phyloP scores from a whole-genome alignment of 2,888 invertebrate species.

The Drosophila nigritarsus region DNA sequence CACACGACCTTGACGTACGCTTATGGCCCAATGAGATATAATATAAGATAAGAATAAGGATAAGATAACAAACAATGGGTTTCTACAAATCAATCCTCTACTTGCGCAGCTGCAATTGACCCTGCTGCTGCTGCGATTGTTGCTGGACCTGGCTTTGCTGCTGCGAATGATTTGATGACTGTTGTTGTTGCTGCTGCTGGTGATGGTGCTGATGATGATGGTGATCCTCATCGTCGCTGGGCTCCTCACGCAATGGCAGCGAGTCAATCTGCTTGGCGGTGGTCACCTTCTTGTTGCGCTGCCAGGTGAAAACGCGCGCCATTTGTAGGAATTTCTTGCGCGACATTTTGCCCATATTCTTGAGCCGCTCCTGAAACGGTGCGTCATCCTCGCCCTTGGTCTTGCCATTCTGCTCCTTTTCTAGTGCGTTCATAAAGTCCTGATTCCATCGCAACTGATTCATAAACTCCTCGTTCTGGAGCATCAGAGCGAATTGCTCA shows the following conservation, averaged over 20 bases:
- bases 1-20: slow-evolving; percentile 43
- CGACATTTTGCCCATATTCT: slow-evolving; percentile 94
- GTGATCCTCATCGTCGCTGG: slow-evolving; percentile 88
- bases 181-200: slow-evolving; percentile 50
- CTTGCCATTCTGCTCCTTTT: slow-evolving; percentile 89
- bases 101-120: slow-evolving; percentile 74
- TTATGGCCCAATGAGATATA: slow-evolving; percentile 69
- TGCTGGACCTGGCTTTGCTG: slow-evolving; percentile 48
- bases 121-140: slow-evolving; percentile 62
- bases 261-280: slow-evolving; percentile 86
- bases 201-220: slow-evolving; percentile 85
- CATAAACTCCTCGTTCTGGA: slow-evolving; percentile 96
- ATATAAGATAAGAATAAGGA: slow-evolving; percentile 51
- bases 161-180: slow-evolving; percentile 41
- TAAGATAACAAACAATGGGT: slow-evolving; percentile 70
- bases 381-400: slow-evolving; percentile 88
- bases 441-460: slow-evolving; percentile 93
- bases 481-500: slow-evolving; percentile 93
- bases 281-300: slow-evolving; percentile 86
- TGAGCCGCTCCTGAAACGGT: slow-evolving; percentile 90
- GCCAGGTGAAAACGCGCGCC: slow-evolving; percentile 91
- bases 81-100: slow-evolving; percentile 42
- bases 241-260: slow-evolving; percentile 87
- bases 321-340: slow-evolving; percentile 93
- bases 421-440: slow-evolving; percentile 93